These are phyloP conservation scores for Hippocampus abdominalis DNA, from an alignment of 2,113 vertebrate species.

Conservation along the genomic window DNA sequence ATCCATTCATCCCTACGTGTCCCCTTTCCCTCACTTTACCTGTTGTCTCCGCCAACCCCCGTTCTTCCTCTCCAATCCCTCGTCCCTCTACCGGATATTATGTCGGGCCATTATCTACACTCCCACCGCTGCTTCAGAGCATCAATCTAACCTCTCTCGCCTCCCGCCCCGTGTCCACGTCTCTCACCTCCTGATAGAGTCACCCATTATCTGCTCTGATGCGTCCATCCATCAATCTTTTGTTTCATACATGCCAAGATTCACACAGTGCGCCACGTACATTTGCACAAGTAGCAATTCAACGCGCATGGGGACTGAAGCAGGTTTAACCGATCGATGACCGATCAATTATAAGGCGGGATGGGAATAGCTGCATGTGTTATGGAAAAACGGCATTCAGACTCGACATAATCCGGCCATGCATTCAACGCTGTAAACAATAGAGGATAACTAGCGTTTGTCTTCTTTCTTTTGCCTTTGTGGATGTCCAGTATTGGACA, in stretches of 20 bases:
- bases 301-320: background rate
- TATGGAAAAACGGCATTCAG: background rate
- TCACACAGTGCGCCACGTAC: slow-evolving; percentile 34
- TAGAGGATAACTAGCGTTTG: background rate
- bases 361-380: background rate
- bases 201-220: slow-evolving; percentile 48
- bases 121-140: slow-evolving; percentile 46
- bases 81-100: slow-evolving; percentile 53
- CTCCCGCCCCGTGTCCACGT: slow-evolving; percentile 46
- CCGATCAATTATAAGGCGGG: background rate
- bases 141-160: slow-evolving; percentile 59
- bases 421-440: background rate
- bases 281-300: slow-evolving; percentile 24
- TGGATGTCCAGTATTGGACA: too few species aligned
- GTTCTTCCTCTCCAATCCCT: slow-evolving; percentile 16
- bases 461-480: background rate
- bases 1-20: slow-evolving; percentile 9
- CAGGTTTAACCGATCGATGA: background rate
- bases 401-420: background rate
- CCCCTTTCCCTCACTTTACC: slow-evolving; percentile 32
- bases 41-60: slow-evolving; percentile 24
- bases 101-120: slow-evolving; percentile 64
- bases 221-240: slow-evolving; percentile 38
- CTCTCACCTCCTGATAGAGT: slow-evolving; percentile 60
- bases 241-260: slow-evolving; percentile 35